These are phyloP conservation scores for Glomeris maerens DNA, from an alignment of 1,140 invertebrate genomes.

Conservation along the genomic window DNA sequence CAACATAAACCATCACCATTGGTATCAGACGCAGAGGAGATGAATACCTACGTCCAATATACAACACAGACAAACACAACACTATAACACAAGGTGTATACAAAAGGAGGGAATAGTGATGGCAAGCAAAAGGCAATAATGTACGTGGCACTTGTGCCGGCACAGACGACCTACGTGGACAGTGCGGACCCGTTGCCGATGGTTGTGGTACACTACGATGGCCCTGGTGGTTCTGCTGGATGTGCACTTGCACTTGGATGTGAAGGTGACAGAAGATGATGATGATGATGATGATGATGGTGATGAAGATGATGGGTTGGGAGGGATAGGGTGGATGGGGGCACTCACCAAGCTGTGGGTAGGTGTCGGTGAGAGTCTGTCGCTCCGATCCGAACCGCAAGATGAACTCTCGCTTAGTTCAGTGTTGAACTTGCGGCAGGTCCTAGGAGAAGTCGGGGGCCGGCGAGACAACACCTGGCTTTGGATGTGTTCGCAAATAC, in stretches of 20 bases:
- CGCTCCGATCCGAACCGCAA: conserved; percentile 66
- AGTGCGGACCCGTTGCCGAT: conserved; percentile 12
- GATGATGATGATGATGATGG: not conserved
- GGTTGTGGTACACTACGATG: conserved; percentile 3
- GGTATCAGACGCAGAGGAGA: too few species aligned
- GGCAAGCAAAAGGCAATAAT: too few species aligned
- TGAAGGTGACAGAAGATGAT: not conserved
- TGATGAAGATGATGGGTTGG: not conserved
- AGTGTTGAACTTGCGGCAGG: conserved; percentile 38
- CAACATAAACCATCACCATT: too few species aligned
- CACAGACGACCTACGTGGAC: not conserved
- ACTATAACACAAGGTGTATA: too few species aligned
- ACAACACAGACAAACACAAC: too few species aligned
- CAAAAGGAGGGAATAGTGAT: too few species aligned
- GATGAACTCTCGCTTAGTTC: conserved; percentile 64
- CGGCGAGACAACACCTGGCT: conserved; percentile 62
- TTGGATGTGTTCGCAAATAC: conserved; percentile 93
- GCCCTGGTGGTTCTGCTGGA: conserved; percentile 4
- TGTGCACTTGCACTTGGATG: not conserved
- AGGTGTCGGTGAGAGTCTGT: conserved; percentile 41
- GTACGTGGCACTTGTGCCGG: too few species aligned
- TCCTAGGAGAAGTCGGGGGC: conserved; percentile 50
- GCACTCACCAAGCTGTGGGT: conserved; percentile 13
- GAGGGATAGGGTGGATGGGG: not conserved
- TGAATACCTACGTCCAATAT: too few species aligned